Base-by-base conservation (phyloP, 2,113 vertebrate genomes). In the Trogon surrucura region DNA sequence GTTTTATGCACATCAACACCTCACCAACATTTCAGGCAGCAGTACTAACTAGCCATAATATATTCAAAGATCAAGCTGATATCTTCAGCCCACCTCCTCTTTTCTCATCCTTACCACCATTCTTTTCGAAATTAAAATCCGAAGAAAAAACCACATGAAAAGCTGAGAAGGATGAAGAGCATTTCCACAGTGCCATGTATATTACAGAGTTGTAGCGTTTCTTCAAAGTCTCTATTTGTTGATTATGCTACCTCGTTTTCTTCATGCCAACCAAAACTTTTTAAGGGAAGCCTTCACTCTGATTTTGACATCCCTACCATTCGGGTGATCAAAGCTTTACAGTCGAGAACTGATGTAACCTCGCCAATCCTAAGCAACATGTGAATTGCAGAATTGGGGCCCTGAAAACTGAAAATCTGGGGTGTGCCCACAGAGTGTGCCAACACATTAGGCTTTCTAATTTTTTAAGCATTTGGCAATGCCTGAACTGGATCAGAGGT, bases 111-210 rank as follows among this genome's bases (percentile, higher is more conserved):
- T 93, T 87, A 60, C 83, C 89, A 95, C 62, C 86, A 87, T 93
- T 92, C 86, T 95, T 94, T 91, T 89, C 77, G 62, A 96, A 97
- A 96, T 96, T 84, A 96, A 96, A 96, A 92, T 79, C 86, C 47
- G 23, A 84, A 86, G 86, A 91, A 57, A 92, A 93, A 96, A 93
- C 95, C 94, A 95, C 93, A 96, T 93, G 77, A 93, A 91, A 94
- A 95, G 93, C 58, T 44, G 77, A 90, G 73, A 86, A 78, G 73
- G 77, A 95, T 91, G 58, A 93, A 87, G 69, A 75, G 22, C 70
- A 75, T 70, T 91, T 94, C 84, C 83, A 91, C 66, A 89, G 50
- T 2, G 2, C 65, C 45, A 19, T 32, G 30, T 48, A 66, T 30
- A 32, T 60, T 84, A 82, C 21, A 64, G 61, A 95, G 69, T 11